Base-by-base conservation (phyloP, 2,888 invertebrate genomes). In the Periphyllus acericola region DNA sequence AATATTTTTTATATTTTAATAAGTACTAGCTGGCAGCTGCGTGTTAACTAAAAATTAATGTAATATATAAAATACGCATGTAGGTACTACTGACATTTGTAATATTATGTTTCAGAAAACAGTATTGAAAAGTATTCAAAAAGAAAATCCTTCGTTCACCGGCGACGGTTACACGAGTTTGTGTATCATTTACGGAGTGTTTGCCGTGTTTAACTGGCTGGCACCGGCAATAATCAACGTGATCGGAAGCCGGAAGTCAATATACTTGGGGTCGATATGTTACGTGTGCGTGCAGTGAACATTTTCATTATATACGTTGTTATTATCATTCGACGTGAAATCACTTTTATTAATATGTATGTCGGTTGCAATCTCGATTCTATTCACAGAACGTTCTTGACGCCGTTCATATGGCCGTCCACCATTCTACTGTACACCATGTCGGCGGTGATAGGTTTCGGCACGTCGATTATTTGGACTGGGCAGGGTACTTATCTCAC, bases 391-490 rank as follows among this genome's bases (percentile, higher is more conserved):
- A 92, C 97, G 90, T 99, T 98, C 92, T 97, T 99, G 91, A 93
- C 95, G 82, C 95, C 96, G 52, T 99, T 99, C 92, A 93, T 98
- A 90, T 94, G 95, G 91, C 97, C 98, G 0, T 94, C 94, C 90
- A 95, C 95, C 32, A 95, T 95, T 94, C 92, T 97, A 8, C 92
- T 99, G 81, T 99, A 99, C 92, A 91, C 94, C 81, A 96, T 95
- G 60, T 98, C 98, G 90, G 96, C 94, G 19, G 90, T 98, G 68
- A 94, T 99, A 75, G 99, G 99, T 81, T 93, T 96, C 3, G 98
- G 98, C 76, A 98, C 99, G 0, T 98, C 98, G 3, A 93, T 98
- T 76, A 96, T 98, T 89, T 99, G 99, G 99, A 98, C 98, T 0
- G 96, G 97, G 0, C 99, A 99, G 92, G 99, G 99, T 52, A 95